Evolutionary conservation across 2,888 invertebrate species (phyloP), one percentile per base, ranked within the genome.

Genomic region (Vanessa cardui): DNA sequence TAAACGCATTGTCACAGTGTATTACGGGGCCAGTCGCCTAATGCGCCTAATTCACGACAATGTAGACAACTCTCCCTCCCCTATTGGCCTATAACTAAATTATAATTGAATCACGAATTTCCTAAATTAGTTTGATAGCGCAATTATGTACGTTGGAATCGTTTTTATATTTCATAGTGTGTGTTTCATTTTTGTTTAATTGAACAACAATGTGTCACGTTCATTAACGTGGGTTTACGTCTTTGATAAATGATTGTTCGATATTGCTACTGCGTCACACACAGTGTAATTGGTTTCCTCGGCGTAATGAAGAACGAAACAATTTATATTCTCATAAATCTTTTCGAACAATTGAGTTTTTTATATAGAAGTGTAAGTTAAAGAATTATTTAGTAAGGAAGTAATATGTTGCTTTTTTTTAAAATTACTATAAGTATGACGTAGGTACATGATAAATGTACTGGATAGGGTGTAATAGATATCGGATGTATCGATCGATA

Each of bases 31-130:
- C 80, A 81, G 85, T 83, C 81, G 83, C 83, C 85, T 89, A 91
- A 91, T 90, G 87, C 87, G 86, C 81, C 89, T 88, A 89, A 90
- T 90, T 89, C 89, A 90, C 89, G 90, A 88, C 87, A 88, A 81
- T 87, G 87, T 87, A 87, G 85, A 87, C 87, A 86, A 82, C 78
- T 80, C 81, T 82, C 69, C 64, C 59, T 69, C 58, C 63, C 54
- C 63, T 64, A 58, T 65, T 66, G 58, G 54, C 8, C 33, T 64
- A 58, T 64, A 54, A 61, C 60, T 56, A 50, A 46, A 66, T 63
- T 69, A 63, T 66, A 68, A 68, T 71, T 69, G 66, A 66, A 69
- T 69, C 60, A 46, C 21, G 20, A 50, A 21, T 69, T 61, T 64
- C 46, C 63, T 47, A 62, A 58, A 65, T 62, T 12, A 47, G 39